phyloP scores from a whole-genome alignment of 2,113 vertebrate species.

The Pelvicachromis taeniatus region DNA sequence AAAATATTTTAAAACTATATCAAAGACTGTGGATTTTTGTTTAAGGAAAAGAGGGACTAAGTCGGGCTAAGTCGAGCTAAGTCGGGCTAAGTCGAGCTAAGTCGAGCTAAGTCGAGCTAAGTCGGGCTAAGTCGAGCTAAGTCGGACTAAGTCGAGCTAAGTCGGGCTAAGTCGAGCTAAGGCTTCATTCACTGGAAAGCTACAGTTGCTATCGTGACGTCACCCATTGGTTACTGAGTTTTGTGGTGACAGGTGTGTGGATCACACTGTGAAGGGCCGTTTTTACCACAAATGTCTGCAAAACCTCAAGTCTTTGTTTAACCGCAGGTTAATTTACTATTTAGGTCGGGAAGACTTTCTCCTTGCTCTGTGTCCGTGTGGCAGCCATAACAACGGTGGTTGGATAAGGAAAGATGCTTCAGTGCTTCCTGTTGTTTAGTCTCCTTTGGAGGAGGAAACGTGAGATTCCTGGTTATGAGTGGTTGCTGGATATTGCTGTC shows the following conservation, averaged over 20 bases:
- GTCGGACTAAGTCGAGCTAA: background rate
- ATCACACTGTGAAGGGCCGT: background rate
- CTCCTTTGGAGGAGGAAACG: background rate
- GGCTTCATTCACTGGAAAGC: background rate
- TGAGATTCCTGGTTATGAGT: background rate
- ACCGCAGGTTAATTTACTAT: background rate
- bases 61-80: no score
- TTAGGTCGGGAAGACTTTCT: background rate
- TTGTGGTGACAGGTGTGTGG: background rate
- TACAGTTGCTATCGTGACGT: background rate
- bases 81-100: no score
- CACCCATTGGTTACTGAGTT: background rate
- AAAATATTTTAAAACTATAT: background rate
- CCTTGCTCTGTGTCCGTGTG: background rate
- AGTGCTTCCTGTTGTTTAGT: background rate
- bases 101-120: no score
- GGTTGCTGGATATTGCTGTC: background rate
- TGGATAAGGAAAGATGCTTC: background rate
- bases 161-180: background rate
- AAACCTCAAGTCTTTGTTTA: background rate
- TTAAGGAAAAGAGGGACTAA: background rate
- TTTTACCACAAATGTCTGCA: background rate
- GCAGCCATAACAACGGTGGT: background rate
- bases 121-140: no score
- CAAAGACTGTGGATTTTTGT: background rate